phyloP scores from a whole-genome alignment of 2,797 vertebrate species.

The Lutra lutra region DNA sequence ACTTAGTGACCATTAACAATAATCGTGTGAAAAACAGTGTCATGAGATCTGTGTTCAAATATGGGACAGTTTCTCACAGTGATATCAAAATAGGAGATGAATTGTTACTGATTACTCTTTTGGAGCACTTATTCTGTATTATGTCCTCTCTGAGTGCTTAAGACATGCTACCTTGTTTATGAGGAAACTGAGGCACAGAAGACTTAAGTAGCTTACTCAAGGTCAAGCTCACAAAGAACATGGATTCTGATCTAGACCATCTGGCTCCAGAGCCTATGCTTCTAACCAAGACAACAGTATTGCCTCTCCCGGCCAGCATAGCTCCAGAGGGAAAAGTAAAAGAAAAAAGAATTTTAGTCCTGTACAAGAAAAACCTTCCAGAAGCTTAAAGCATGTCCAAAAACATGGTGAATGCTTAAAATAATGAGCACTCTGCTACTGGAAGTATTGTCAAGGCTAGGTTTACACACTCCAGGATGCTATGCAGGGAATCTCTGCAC shows the following conservation, averaged over 20 bases:
- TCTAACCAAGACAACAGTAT: not conserved
- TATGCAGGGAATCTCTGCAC: not conserved
- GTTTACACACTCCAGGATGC: not conserved
- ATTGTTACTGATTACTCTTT: not conserved
- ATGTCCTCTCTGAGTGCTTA: not conserved
- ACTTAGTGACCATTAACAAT: not conserved
- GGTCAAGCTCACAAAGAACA: not conserved
- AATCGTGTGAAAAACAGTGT: not conserved
- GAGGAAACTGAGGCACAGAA: conserved; percentile 8
- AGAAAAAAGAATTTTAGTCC: not conserved
- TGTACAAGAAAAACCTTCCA: not conserved
- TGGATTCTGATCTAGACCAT: not conserved
- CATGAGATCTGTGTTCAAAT: not conserved
- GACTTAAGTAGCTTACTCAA: not conserved
- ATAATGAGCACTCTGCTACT: not conserved
- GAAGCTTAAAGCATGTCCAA: not conserved
- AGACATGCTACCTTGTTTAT: not conserved
- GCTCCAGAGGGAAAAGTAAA: not conserved
- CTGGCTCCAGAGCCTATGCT: not conserved
- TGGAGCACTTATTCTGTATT: not conserved
- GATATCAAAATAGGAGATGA: not conserved
- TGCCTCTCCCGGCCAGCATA: not conserved
- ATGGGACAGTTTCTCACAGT: not conserved
- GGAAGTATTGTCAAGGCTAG: not conserved
- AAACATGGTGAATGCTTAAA: not conserved